Percentiles rank a stretch among this genome's conserved stretches.
Evolutionary conservation across 2,888 invertebrate genomes (phyloP).

Genomic region (Drosophila testacea): DNA sequence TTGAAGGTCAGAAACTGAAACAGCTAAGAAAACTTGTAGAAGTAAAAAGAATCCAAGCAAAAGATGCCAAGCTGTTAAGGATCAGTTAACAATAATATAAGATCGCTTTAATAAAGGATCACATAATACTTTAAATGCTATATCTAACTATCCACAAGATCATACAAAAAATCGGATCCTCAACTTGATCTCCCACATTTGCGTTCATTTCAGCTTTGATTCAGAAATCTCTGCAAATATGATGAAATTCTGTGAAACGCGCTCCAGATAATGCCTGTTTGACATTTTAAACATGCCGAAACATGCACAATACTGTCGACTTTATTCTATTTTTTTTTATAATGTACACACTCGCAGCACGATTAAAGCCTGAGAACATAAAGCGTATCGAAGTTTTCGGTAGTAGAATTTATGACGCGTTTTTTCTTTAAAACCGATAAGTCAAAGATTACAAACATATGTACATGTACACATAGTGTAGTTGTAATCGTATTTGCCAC

Average conservation of each 20-base stretch:
- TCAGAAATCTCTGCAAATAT: slow-evolving; percentile 12
- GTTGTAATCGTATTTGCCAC: slow-evolving; percentile 2
- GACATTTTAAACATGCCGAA: slow-evolving; percentile 32
- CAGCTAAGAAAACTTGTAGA: no score
- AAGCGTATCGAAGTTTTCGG: slow-evolving; percentile 45
- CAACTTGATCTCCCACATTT: background rate
- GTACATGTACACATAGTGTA: no score
- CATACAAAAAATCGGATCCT: background rate
- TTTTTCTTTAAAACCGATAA: slow-evolving; percentile 24
- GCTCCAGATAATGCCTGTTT: slow-evolving; percentile 15
- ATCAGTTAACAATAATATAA: no score
- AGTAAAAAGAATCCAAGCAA: no score
- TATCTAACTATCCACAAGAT: background rate
- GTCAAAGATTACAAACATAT: slow-evolving; percentile 16
- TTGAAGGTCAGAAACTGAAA: no score
- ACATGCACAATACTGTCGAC: slow-evolving; percentile 34
- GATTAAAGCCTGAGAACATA: slow-evolving; percentile 60
- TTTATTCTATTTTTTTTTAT: no score
- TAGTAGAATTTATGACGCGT: slow-evolving; percentile 35
- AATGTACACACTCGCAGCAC: slow-evolving; percentile 1
- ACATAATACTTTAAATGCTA: no score
- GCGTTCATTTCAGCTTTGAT: background rate
- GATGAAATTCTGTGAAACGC: slow-evolving; percentile 26
- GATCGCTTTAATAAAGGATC: no score
- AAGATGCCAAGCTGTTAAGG: no score